Base-by-base conservation (phyloP, 2,888 invertebrate genomes). In the Ferdinandea cuprea region DNA sequence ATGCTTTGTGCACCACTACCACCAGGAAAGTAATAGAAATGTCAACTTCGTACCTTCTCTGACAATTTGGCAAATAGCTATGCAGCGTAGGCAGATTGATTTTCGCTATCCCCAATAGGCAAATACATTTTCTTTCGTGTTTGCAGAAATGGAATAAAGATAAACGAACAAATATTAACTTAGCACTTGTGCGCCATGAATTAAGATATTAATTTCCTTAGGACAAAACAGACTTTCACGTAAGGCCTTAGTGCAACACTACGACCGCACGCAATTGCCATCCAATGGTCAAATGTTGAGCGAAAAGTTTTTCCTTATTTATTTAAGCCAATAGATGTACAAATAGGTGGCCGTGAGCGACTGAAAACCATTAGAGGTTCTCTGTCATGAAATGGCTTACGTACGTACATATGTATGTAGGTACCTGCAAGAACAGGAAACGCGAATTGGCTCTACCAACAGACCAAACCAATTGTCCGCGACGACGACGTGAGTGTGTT, bases 221-320 rank as follows among this genome's bases (percentile, higher is more conserved):
- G 83, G 83, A 72, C 77, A 81, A 69, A 76, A 59, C 65, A 46
- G 66, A 77, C 83, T 83, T 83, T 83, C 83, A 83, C 61, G 71
- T 32, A 44, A 61, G 35, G 8, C 13, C 32, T 4, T 1, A 9
- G 13, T 40, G 6, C 4, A 13, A 1, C 8, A 44, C 28, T 35
- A 25, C n/a, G 8, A 21, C 40, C 13, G 19, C 58, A 58, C 21
- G 35, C 44, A 35, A 21, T 37, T 11, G 30, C 11, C n/a, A 44
- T 42, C 19, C 50, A 35, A 37, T 37, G 19, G 54, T 28, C 30
- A 69, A 71, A 61, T 65, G 68, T 63, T 48, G 28, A 65, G 59
- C 52, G 21, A 25, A 40, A 65, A 19, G 52, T 68, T 68, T n/a
- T 58, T 28, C 50, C 50, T n/a, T 71, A 58, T 76, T 81, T 71